A percentile compares a stretch with the other conserved stretches of the same genome.
Evolutionary conservation across 2,888 invertebrate genomes (phyloP).

Genomic region (Drosophila ezoana): DNA sequence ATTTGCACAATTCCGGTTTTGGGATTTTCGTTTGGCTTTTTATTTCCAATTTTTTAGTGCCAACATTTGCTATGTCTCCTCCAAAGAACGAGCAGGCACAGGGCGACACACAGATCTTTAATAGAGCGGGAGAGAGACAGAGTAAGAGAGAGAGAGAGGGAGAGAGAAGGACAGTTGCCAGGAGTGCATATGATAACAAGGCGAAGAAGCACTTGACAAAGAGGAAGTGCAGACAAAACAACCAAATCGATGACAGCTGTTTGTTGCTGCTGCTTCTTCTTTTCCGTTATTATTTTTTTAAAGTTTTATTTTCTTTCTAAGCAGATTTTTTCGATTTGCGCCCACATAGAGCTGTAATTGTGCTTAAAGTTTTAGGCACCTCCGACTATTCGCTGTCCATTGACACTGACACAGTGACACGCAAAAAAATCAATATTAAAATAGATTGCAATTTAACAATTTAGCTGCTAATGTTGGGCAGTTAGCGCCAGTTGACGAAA

Average conservation of each 20-base stretch:
- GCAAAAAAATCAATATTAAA: slow-evolving; percentile 62
- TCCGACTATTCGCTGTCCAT: slow-evolving; percentile 33
- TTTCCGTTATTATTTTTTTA: neutral
- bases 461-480: slow-evolving; percentile 33
- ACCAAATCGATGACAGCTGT: slow-evolving; percentile 66
- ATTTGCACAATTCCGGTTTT: slow-evolving; percentile 80
- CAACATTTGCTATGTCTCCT: slow-evolving; percentile 58
- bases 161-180: slow-evolving; percentile 1
- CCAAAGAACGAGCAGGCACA: slow-evolving; percentile 29
- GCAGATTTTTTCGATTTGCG: slow-evolving; percentile 59
- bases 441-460: slow-evolving; percentile 63
- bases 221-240: slow-evolving; percentile 47
- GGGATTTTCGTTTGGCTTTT: slow-evolving; percentile 58
- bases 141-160: no score
- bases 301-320: slow-evolving; percentile 20
- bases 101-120: slow-evolving; percentile 12
- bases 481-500: slow-evolving; percentile 21
- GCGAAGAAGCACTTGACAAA: slow-evolving; percentile 59
- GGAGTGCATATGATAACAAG: slow-evolving; percentile 50
- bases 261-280: slow-evolving; percentile 26
- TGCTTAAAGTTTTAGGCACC: slow-evolving; percentile 33
- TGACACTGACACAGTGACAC: slow-evolving; percentile 73
- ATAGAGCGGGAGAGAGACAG: slow-evolving; percentile 3
- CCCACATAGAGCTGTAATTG: slow-evolving; percentile 54
- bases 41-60: slow-evolving; percentile 64